Conservation (phyloP, 2,113 vertebrate genomes). For the Hydrolagus affinis region DNA sequence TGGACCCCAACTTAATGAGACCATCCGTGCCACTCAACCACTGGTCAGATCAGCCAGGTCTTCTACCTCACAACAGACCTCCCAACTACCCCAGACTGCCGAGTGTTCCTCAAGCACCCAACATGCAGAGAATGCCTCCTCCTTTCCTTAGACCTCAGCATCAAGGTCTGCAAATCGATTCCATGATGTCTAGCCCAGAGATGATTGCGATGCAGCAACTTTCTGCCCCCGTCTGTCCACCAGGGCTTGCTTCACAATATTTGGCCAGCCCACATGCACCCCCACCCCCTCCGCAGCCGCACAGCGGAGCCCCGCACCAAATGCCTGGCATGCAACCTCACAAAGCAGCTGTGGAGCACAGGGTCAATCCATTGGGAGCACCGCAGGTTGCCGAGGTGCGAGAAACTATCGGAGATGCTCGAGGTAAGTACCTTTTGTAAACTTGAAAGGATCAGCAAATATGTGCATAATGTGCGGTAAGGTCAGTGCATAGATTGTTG, state of each 20-base stretch:
- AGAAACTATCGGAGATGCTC: not conserved
- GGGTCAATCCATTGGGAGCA: not conserved
- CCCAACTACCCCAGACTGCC: slow-evolving; percentile 62
- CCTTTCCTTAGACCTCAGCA: slow-evolving; percentile 42
- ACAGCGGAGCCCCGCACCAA: slow-evolving; percentile 44
- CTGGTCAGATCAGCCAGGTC: slow-evolving; percentile 73
- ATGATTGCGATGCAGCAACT: slow-evolving; percentile 97
- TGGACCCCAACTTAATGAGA: slow-evolving; percentile 62
- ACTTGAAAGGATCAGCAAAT: too few species aligned
- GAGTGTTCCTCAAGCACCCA: slow-evolving; percentile 44
- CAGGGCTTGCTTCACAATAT: slow-evolving; percentile 60
- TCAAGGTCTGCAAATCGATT: slow-evolving; percentile 65
- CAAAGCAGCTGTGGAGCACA: slow-evolving; percentile 48
- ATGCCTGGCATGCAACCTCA: slow-evolving; percentile 40
- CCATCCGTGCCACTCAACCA: slow-evolving; percentile 62
- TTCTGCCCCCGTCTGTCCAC: slow-evolving; percentile 76
- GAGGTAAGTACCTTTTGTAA: not conserved
- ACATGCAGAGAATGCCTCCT: slow-evolving; percentile 45
- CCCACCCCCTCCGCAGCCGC: slow-evolving; percentile 57
- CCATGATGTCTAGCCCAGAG: slow-evolving; percentile 97
- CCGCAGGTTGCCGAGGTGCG: not conserved
- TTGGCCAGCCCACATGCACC: slow-evolving; percentile 48
- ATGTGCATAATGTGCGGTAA: too few species aligned
- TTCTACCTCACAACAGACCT: slow-evolving; percentile 60
- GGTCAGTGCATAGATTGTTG: too few species aligned